These are phyloP conservation scores for Eublepharis macularius DNA, from an alignment of 2,113 vertebrate species.

Conservation along the genomic window DNA sequence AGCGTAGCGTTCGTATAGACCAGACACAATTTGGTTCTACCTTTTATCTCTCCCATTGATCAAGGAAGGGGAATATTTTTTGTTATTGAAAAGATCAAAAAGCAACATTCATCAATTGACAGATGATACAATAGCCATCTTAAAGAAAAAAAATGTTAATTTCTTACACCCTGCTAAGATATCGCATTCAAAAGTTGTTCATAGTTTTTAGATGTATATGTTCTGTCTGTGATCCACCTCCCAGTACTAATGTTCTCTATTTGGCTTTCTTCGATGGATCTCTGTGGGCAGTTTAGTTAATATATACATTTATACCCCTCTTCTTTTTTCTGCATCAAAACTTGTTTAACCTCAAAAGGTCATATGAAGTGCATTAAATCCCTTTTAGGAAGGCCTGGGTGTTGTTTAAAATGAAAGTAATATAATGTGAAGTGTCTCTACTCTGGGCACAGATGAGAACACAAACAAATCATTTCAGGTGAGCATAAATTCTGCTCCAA, in stretches of 20 bases:
- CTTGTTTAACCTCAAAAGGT: slow-evolving; percentile 25
- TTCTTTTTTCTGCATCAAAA: slow-evolving; percentile 41
- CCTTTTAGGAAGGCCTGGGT: slow-evolving; percentile 31
- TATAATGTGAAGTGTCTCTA: slow-evolving; percentile 45
- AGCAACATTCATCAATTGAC: not conserved
- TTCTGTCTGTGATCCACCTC: slow-evolving; percentile 28
- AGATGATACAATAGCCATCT: not conserved
- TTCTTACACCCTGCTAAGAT: not conserved
- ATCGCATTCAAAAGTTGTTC: slow-evolving; percentile 4
- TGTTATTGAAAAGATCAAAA: not conserved
- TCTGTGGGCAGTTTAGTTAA: slow-evolving; percentile 20
- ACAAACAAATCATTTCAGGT: slow-evolving; percentile 53
- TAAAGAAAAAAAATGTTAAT: not conserved
- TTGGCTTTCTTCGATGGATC: not conserved
- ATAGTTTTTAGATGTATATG: slow-evolving; percentile 1
- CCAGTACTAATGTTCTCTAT: slow-evolving; percentile 19
- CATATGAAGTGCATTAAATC: not conserved
- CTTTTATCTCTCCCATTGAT: not conserved
- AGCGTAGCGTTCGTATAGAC: not conserved
- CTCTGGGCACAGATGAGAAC: slow-evolving; percentile 29
- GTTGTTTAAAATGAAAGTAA: slow-evolving; percentile 53
- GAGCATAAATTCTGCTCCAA: slow-evolving; percentile 39
- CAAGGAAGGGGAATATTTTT: slow-evolving; percentile 1
- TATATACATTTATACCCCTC: slow-evolving; percentile 35
- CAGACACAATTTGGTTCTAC: not conserved